Base-by-base conservation (phyloP, 2,797 vertebrate genomes). In the Hirundo rustica region DNA sequence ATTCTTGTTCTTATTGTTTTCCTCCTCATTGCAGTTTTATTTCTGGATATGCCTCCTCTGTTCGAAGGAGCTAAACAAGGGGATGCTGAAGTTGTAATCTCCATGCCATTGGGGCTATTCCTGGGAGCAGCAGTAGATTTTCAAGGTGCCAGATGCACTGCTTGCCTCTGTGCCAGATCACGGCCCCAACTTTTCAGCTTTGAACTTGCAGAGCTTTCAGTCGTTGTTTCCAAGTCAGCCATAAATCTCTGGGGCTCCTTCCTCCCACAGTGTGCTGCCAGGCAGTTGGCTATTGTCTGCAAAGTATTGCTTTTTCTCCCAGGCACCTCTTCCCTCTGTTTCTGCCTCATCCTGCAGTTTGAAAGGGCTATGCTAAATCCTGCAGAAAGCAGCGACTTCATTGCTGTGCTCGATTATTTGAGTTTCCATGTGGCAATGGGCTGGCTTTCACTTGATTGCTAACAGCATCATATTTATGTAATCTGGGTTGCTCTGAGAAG, bases 151-250 rank as follows among this genome's bases (percentile, higher is more conserved):
- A 92, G 92, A 87, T 93, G 84, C 83, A 90, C 67, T 67, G 32
- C 61, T 95, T 4, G 2, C 60, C 57, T 83, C 58, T 0, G 4
- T 88, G 82, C 73, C 91, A 89, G 53, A 81, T 74, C 53, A 77
- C 27, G 21, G 85, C 72, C 71, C 64, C 48, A 50, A 15, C 79
- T 85, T 89, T 82, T 85, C 88, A 71, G 84, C 86, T 92, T 48
- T 92, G 85, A 79, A 55, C 72, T 93, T 78, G 65, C 61, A 85
- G 85, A 85, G 91, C 68, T 91, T 90, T 96, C 88, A 82, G 79
- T 54, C 2, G 7, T 76, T 73, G 62, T 92, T 88, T 96, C 71
- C 30, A 40, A 89, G 83, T 88, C 67, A 67, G 82, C 80, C 67
- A 68, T 95, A 95, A 96, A 95, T 96, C 96, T 90, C 45, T 47